These are phyloP conservation scores for Drosophila teissieri DNA, from an alignment of 1,140 invertebrate species.

Conservation along the genomic window DNA sequence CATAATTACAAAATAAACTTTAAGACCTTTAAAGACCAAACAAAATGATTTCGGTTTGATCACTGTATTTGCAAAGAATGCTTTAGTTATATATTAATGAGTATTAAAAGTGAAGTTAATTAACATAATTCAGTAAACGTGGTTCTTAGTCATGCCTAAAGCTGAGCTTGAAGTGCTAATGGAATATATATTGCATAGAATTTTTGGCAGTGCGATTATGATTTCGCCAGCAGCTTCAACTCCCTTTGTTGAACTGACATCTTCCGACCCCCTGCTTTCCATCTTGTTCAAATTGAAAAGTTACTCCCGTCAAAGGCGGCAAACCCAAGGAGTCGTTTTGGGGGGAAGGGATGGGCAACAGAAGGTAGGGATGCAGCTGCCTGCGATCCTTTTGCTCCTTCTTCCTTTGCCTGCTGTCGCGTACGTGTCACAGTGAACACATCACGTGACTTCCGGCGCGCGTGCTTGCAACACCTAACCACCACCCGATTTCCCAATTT, in stretches of 20 bases:
- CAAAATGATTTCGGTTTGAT: too few species aligned
- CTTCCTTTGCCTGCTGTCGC: conserved; percentile 58
- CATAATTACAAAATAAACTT: too few species aligned
- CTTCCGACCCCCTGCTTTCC: conserved; percentile 23
- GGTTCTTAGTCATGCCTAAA: too few species aligned
- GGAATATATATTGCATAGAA: not conserved
- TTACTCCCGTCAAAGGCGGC: conserved; percentile 53
- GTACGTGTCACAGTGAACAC: conserved; percentile 80
- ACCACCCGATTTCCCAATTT: conserved; percentile 4
- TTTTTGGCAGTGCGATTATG: conserved; percentile 3
- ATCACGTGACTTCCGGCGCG: conserved; percentile 79
- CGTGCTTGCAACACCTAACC: conserved; percentile 75
- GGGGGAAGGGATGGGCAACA: too few species aligned
- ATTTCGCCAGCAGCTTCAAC: conserved; percentile 6
- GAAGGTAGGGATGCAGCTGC: conserved; percentile 29
- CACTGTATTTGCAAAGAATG: too few species aligned
- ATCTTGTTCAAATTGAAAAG: conserved; percentile 76
- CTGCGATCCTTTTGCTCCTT: conserved; percentile 23
- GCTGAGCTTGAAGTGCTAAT: too few species aligned
- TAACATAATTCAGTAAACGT: too few species aligned
- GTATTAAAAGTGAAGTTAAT: too few species aligned
- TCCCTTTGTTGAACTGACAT: conserved; percentile 24
- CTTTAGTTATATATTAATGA: too few species aligned
- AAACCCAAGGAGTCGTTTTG: conserved; percentile 11
- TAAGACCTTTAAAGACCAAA: too few species aligned